Base-by-base conservation (phyloP, 1,140 invertebrate species). In the Aphaenogaster ashmeadi region DNA sequence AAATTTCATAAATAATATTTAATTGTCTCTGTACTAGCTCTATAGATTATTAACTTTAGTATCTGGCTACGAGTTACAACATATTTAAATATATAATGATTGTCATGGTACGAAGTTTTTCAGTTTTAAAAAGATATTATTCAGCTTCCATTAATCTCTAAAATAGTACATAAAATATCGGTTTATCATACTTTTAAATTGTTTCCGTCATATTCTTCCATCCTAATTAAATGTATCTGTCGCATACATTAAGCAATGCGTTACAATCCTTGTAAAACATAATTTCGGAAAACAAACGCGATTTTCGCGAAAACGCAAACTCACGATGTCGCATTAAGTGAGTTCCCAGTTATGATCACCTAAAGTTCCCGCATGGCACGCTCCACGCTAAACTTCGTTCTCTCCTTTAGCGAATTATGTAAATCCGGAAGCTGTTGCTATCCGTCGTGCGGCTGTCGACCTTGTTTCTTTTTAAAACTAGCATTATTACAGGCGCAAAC, bases 261-360 rank as follows among this genome's bases (percentile, higher is more conserved):
- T 81, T 64, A 44, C 60, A 38, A 83, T 56, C 58, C 56, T 58
- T 77, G 77, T 81, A 83, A 86, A 92, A 87, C 60, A 86, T 74
- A 86, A 90, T 91, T 92, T 64, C 58, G 60, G 58, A 79, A 84
- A 79, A 86, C 80, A 90, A 91, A 90, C 86, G 54, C 64, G 79
- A 83, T 85, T 88, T 72, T 58, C 71, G 64, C 71, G 64, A 50
- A 77, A 67, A 56, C 77, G 41, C 77, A 64, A 87, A 89, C 62
- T 90, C 72, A 78, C 33, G 64, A 86, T 77, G 86, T 86, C 69
- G 77, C 71, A 90, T 89, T 90, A 91, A 92, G 60, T 75, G 90
- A 86, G 87, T 91, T 91, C 50, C 88, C 72, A 91, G 90, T 91
- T 91, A 91, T 91, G 91, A 91, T 91, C 91, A 81, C 87, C 77